Base-by-base conservation (phyloP, 2,797 vertebrate species). In the Malurus leucopterus region DNA sequence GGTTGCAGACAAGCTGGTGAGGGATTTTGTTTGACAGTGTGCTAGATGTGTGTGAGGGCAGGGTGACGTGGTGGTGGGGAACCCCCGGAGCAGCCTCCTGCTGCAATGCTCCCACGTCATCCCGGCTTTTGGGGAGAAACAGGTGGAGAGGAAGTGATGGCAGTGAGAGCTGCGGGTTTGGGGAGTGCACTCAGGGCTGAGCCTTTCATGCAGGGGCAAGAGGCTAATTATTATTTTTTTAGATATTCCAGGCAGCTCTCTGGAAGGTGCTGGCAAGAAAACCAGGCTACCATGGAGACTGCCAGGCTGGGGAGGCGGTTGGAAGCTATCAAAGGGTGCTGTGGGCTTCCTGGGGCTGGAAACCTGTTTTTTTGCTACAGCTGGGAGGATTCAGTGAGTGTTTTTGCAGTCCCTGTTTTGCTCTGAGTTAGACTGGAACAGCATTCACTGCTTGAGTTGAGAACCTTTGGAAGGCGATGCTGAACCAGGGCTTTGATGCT, bases 281-380 rank as follows among this genome's bases (percentile, higher is more conserved):
- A 65, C 24, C 1, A 16, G 78, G 86, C 94, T 91, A 68, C 88
- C 64, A 70, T 78, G 61, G 90, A 86, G 84, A 84, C 81, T 79
- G 49, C 68, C 4, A 0, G 53, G 81, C 88, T 88, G 51, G 77
- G 67, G 55, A 51, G 85, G 78, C 6, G 11, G 27, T 58, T 89
- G 79, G 90, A 78, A 90, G 77, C 77, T 93, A 2, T 62, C 8
- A 12, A 40, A 64, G 64, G 38, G 79, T 73, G 64, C 68, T 76
- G n/a, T 27, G 57, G 78, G 71, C 50, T 90, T 75, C 53, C 29
- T 73, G 49, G 53, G 88, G n/a, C 68, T 90, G 59, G n/a, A 91
- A 94, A 84, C 26, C 41, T 59, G 75, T 49, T 67, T 84, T 89
- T 88, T 69, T 75, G 58, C 59, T 87, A 11, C 11, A 36, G 54